Evolutionary conservation across 2,113 vertebrate species (phyloP).

Genomic region (Epinephelus cyanopodus): DNA sequence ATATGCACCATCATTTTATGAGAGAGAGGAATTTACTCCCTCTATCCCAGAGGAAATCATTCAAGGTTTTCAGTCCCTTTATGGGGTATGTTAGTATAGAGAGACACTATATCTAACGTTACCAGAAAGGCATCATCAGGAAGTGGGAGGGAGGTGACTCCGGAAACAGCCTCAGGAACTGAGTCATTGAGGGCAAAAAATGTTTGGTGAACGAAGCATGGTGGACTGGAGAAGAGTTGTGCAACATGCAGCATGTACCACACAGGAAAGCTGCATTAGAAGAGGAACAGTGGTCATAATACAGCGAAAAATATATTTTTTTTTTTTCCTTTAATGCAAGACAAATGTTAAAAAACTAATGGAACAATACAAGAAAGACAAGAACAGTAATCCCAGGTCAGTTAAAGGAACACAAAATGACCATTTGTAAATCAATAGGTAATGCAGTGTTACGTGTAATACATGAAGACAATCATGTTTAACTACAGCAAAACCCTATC

Average conservation of each 20-base stretch:
- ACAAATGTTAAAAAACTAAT: too few relatives aligned
- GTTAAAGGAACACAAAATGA: too few relatives aligned
- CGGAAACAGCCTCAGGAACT: not conserved
- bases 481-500: too few relatives aligned
- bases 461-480: too few relatives aligned
- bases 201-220: not conserved
- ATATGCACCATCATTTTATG: too few relatives aligned
- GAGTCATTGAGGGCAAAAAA: not conserved
- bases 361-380: too few relatives aligned
- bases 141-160: not conserved
- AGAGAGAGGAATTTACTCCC: not conserved
- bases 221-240: not conserved
- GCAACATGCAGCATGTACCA: not conserved
- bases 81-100: not conserved
- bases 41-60: not conserved
- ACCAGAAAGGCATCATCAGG: not conserved
- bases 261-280: not conserved
- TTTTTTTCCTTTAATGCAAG: too few relatives aligned
- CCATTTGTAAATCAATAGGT: too few relatives aligned
- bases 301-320: too few relatives aligned
- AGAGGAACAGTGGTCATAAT: too few relatives aligned
- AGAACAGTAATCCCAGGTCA: too few relatives aligned
- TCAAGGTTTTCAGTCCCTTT: not conserved
- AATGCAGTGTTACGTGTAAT: too few relatives aligned
- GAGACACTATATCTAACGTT: not conserved